phyloP scores from a whole-genome alignment of 2,888 invertebrate species.

The Hemaris fuciformis region DNA sequence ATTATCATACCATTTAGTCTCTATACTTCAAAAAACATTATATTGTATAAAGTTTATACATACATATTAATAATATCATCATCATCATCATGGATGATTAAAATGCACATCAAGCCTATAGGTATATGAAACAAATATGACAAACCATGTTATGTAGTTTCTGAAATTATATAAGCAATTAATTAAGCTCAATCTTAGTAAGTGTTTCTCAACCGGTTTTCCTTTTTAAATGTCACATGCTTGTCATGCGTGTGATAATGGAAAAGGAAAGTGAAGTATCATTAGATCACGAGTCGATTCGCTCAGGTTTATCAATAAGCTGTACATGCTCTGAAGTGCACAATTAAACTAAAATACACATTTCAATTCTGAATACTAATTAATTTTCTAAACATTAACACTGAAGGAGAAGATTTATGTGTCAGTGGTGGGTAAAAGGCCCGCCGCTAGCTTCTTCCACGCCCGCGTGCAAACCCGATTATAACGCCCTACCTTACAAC shows the following conservation, averaged over 20 bases:
- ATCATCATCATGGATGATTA: too few relatives aligned
- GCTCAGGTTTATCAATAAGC: background rate
- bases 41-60: too few relatives aligned
- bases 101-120: too few relatives aligned
- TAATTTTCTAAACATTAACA: background rate
- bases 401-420: background rate
- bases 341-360: background rate
- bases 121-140: background rate
- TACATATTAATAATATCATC: too few relatives aligned
- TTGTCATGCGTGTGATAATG: background rate
- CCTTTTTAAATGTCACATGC: background rate
- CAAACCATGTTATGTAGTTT: background rate
- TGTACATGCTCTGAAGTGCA: background rate
- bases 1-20: too few relatives aligned
- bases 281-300: background rate
- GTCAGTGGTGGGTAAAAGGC: too few relatives aligned
- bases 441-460: too few relatives aligned
- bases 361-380: background rate
- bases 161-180: background rate
- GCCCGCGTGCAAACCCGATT: too few relatives aligned
- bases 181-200: background rate
- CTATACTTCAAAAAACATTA: too few relatives aligned
- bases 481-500: too few relatives aligned
- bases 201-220: background rate
- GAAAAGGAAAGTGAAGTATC: conserved; percentile 5